Base-by-base conservation (phyloP, 2,888 invertebrate genomes). In the Coelopa pilipes region DNA sequence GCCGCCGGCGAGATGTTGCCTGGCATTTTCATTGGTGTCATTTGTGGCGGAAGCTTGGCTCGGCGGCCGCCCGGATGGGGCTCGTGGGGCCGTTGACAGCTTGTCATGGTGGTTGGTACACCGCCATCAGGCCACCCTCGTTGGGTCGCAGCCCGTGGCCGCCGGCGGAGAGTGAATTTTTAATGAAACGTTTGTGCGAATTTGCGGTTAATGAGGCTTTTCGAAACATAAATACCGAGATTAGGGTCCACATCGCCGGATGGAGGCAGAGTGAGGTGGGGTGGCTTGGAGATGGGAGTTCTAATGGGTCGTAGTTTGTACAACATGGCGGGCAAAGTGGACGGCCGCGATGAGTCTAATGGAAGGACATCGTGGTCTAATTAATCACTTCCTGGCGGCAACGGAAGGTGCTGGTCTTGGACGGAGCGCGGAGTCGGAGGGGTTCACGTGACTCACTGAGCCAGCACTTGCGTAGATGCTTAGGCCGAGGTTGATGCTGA, bases 1-100 rank as follows among this genome's bases (percentile, higher is more conserved):
- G 76, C 79, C 78, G 67, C 73, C 80, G 82, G 83, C 80, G 79
- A 82, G 84, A 83, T 81, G 83, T 81, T 85, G 78, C 79, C 78
- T 81, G 80, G 80, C 78, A 79, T 81, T 75, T 62, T 82, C 82
- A 82, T 80, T 81, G 82, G 83, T 84, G 85, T 84, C 85, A 85
- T 81, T 84, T 83, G 84, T 78, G 84, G 83, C 85, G 85, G 85
- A 85, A 85, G 81, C 13, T 11, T 46, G n/a, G n/a, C 34, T 34
- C 7, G 34, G 34, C 34, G 34, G 7, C 34, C 34, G 34, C 2
- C 34, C 34, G 34, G 34, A 34, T 34, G 34, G 34, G 34, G 34
- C 4, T 10, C 21, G 49, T 66, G 66, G 66, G 49, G 66, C 47
- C 13, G 15, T n/a, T 63, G 11, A 11, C 63, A 46, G 10, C n/a